Percentiles rank a stretch among this genome's conserved stretches.
Conservation (phyloP, 2,113 vertebrate genomes). For the Catharus minimus region DNA sequence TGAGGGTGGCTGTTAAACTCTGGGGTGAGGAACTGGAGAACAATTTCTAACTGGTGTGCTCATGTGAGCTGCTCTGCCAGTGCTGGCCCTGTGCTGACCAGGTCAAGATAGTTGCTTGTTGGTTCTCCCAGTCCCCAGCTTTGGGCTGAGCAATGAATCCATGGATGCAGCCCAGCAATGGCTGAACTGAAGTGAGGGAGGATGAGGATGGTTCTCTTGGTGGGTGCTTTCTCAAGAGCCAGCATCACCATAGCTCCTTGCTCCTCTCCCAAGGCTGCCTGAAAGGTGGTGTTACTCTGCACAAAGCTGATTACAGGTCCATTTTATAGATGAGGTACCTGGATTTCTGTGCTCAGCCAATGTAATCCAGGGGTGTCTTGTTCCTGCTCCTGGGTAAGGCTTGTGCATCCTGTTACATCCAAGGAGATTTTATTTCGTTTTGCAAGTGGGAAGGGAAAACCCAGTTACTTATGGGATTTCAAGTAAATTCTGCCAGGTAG, state of each 20-base stretch:
- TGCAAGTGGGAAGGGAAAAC: neutral
- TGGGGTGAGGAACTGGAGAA: neutral
- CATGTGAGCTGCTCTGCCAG: neutral
- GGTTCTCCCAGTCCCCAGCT: neutral
- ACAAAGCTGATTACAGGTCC: neutral
- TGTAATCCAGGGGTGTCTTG: neutral
- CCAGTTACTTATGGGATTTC: neutral
- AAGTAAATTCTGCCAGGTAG: neutral
- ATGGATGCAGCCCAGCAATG: neutral
- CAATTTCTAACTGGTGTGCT: neutral
- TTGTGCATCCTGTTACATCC: neutral
- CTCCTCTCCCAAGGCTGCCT: neutral
- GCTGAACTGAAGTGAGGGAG: neutral
- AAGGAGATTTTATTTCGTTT: neutral
- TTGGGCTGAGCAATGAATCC: neutral
- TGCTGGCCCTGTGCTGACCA: neutral
- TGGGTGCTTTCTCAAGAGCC: neutral
- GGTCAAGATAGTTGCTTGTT: neutral
- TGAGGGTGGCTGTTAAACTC: neutral
- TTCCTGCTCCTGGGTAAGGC: neutral
- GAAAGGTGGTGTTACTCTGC: neutral
- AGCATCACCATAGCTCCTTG: neutral
- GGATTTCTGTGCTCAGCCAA: neutral
- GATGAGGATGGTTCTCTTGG: rapidly evolving
- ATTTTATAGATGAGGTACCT: neutral